Conservation (phyloP, 2,888 invertebrate species). For the Monopis laevigella region DNA sequence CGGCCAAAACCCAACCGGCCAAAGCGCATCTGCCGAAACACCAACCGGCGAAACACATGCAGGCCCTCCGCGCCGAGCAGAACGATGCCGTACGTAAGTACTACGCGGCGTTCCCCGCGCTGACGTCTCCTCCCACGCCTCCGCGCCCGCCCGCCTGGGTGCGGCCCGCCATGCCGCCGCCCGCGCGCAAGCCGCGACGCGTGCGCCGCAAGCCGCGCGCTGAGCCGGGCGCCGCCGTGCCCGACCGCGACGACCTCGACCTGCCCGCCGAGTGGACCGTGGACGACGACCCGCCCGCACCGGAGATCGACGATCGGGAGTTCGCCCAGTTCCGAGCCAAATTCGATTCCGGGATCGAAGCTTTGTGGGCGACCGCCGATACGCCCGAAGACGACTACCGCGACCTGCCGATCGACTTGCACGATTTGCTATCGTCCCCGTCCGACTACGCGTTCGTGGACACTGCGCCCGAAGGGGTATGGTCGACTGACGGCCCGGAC, state of each 20-base stretch:
- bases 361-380: conserved; percentile 68
- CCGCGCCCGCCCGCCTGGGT: conserved; percentile 60
- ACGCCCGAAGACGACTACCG: conserved; percentile 66
- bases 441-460: conserved; percentile 56
- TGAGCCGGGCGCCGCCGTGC: background rate
- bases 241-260: background rate
- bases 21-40: conserved; percentile 27
- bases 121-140: conserved; percentile 56
- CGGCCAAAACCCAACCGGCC: conserved; percentile 21
- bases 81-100: conserved; percentile 78
- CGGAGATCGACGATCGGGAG: conserved; percentile 53
- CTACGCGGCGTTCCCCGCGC: conserved; percentile 80
- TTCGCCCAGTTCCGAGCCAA: conserved; percentile 72
- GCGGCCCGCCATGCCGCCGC: conserved; percentile 21
- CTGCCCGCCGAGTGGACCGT: conserved; percentile 34
- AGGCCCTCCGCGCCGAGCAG: conserved; percentile 56
- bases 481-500: conserved; percentile 30
- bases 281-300: conserved; percentile 36
- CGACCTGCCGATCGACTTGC: conserved; percentile 70
- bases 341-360: conserved; percentile 74
- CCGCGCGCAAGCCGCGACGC: background rate
- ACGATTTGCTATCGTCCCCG: conserved; percentile 67
- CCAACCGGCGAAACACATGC: no score
- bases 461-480: conserved; percentile 46
- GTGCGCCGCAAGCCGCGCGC: background rate